Conservation (phyloP, 2,888 invertebrate species). For the Brenthis daphne region DNA sequence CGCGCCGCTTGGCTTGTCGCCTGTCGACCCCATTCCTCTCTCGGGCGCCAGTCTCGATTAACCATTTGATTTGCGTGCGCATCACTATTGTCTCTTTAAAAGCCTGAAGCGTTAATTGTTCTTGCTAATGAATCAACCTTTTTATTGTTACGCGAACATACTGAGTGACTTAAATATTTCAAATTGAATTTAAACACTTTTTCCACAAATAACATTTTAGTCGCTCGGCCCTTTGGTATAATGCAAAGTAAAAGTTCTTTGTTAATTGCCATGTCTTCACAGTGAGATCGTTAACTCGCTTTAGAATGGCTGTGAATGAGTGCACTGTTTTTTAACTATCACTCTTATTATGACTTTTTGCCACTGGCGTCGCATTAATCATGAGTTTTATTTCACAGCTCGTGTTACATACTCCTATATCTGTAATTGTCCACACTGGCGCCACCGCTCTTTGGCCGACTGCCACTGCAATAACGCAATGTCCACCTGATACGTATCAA, state of each 20-base stretch:
- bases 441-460: conserved; percentile 70
- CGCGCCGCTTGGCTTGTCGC: conserved; percentile 56
- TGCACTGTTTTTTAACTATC: conserved; percentile 45
- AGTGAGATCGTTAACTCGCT: conserved; percentile 29
- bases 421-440: conserved; percentile 69
- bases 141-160: conserved; percentile 33
- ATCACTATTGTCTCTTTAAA: conserved; percentile 69
- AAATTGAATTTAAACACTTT: conserved; percentile 2
- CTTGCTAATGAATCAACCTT: conserved; percentile 39
- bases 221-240: background rate
- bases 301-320: conserved; percentile 43
- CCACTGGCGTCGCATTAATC: conserved; percentile 60
- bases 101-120: conserved; percentile 43
- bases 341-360: conserved; percentile 50
- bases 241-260: conserved; percentile 20
- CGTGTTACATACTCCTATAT: conserved; percentile 63
- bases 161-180: conserved; percentile 13
- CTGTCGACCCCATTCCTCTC: conserved; percentile 55
- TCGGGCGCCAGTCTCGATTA: conserved; percentile 60
- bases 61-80: conserved; percentile 60
- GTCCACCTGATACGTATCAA: conserved; percentile 61
- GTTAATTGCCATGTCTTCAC: conserved; percentile 25
- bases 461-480: conserved; percentile 65
- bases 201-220: background rate
- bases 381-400: conserved; percentile 68